These are phyloP conservation scores for Drosophila lacicola DNA, from an alignment of 2,888 invertebrate genomes.

Conservation along the genomic window DNA sequence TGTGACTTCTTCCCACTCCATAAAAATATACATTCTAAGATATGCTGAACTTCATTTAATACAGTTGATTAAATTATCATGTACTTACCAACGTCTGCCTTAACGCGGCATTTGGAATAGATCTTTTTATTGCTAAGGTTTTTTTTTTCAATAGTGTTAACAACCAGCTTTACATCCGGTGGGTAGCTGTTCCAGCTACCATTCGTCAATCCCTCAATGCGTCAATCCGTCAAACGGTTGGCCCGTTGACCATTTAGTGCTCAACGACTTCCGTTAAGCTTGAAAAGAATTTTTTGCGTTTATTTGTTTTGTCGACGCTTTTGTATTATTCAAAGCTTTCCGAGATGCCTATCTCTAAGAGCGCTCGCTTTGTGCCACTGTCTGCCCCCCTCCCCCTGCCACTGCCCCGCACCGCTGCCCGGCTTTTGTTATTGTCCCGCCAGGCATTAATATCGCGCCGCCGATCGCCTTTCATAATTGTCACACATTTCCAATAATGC, in stretches of 20 bases:
- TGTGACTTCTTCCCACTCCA: neutral
- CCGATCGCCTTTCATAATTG: conserved; percentile 76
- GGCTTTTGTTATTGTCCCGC: conserved; percentile 54
- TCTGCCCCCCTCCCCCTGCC: neutral
- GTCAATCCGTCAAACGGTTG: conserved; percentile 24
- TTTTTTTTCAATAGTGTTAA: neutral
- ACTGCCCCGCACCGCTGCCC: neutral
- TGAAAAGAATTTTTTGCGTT: conserved; percentile 68
- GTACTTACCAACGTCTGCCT: neutral
- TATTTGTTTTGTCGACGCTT: conserved; percentile 59
- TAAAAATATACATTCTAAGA: neutral
- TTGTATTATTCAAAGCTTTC: conserved; percentile 56
- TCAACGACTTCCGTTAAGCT: conserved; percentile 77
- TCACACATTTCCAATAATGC: conserved; percentile 69
- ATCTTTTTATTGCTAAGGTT: neutral
- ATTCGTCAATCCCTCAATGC: conserved; percentile 18
- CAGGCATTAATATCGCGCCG: conserved; percentile 62
- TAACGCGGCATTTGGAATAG: neutral
- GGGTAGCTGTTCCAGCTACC: conserved; percentile 46
- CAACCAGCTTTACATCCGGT: conserved; percentile 60
- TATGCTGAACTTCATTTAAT: neutral
- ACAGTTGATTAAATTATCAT: neutral
- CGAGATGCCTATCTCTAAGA: conserved; percentile 60
- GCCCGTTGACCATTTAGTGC: conserved; percentile 74
- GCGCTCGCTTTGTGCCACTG: conserved; percentile 15